These are phyloP conservation scores for Chelon auratus DNA, from an alignment of 2,797 vertebrate species.

Conservation along the genomic window DNA sequence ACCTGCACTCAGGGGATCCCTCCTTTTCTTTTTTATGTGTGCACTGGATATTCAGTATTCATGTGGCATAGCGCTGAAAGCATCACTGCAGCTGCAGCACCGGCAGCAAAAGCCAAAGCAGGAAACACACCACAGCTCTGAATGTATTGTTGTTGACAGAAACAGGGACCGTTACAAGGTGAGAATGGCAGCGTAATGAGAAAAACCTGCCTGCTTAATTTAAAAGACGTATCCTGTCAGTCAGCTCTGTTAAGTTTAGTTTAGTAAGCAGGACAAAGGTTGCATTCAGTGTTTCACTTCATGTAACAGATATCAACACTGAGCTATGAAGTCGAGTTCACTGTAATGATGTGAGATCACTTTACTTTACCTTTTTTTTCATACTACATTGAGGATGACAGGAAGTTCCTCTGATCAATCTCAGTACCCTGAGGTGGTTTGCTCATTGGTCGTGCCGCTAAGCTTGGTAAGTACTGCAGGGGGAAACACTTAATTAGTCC, in stretches of 20 bases:
- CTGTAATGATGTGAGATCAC: conserved; percentile 42
- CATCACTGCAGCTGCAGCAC: conserved; percentile 57
- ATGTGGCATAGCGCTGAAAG: conserved; percentile 45
- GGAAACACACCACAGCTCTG: conserved; percentile 10
- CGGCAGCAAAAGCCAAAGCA: conserved; percentile 4
- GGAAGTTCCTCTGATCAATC: conserved; percentile 41
- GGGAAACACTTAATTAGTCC: conserved; percentile 16
- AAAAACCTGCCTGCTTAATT: conserved; percentile 18
- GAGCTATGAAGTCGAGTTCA: conserved; percentile 5
- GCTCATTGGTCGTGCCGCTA: conserved; percentile 12
- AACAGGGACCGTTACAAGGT: conserved; percentile 31
- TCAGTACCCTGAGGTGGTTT: conserved; percentile 16
- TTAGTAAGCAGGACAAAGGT: conserved; percentile 8
- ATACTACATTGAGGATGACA: conserved; percentile 12
- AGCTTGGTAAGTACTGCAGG: neutral
- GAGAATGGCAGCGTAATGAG: conserved; percentile 40
- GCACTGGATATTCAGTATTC: conserved; percentile 62
- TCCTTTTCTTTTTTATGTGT: conserved; percentile 11
- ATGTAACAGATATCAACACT: conserved; percentile 70
- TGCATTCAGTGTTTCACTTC: conserved; percentile 12
- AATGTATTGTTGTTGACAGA: conserved; percentile 37
- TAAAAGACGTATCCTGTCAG: conserved; percentile 24
- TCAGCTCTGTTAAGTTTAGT: conserved; percentile 32
- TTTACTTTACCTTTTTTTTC: conserved; percentile 35
- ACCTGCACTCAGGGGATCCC: conserved; percentile 33